phyloP scores from a whole-genome alignment of 2,888 invertebrate genomes.

The Callyntrura guangdongensis region DNA sequence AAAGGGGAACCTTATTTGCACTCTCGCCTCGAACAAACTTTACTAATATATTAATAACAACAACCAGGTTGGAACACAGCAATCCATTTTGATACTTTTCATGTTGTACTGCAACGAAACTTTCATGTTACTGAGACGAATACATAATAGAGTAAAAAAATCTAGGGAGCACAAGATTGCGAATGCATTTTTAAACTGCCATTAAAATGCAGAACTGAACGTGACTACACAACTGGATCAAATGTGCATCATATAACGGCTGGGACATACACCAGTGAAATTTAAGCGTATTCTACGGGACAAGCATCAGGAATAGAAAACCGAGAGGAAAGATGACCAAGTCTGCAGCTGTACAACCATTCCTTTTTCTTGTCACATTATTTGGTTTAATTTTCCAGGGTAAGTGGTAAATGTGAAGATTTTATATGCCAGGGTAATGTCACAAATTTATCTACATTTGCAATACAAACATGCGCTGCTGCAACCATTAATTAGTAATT shows the following conservation, averaged over 20 bases:
- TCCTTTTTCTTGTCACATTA: slow-evolving; percentile 57
- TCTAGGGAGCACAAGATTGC: too few species aligned
- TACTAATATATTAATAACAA: too few species aligned
- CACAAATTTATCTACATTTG: neutral
- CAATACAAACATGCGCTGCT: neutral
- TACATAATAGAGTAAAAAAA: neutral
- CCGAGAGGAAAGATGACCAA: slow-evolving; percentile 12
- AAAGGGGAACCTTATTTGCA: neutral
- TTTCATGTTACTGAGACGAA: too few species aligned
- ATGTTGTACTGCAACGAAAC: neutral
- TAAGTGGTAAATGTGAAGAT: slow-evolving; percentile 41
- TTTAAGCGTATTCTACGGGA: too few species aligned
- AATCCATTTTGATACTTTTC: neutral
- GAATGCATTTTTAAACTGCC: slow-evolving; percentile 64
- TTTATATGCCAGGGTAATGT: too few species aligned
- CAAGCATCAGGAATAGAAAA: neutral
- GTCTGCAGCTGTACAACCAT: neutral
- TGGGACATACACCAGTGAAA: too few species aligned
- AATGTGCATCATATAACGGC: neutral
- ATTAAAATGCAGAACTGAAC: slow-evolving; percentile 39
- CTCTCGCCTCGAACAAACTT: neutral
- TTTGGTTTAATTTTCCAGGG: slow-evolving; percentile 72
- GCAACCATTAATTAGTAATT: slow-evolving; percentile 34
- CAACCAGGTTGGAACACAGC: too few species aligned
- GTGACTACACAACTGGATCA: neutral